phyloP scores from a whole-genome alignment of 2,113 vertebrate species.

The Baryphthengus martii region DNA sequence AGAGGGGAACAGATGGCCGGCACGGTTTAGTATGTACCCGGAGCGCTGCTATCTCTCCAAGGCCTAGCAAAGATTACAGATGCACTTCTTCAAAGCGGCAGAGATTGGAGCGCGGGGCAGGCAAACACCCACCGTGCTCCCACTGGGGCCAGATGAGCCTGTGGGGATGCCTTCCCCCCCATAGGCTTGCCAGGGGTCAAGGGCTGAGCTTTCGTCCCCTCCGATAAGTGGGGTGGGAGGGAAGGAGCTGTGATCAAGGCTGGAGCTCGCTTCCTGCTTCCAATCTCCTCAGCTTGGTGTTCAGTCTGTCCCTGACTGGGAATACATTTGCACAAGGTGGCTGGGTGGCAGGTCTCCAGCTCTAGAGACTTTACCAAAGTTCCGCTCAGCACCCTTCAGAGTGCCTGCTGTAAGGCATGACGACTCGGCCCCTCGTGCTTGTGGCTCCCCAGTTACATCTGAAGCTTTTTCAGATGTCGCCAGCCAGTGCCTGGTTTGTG shows the following conservation, averaged over 20 bases:
- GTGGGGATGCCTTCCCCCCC: background rate
- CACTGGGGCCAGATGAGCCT: background rate
- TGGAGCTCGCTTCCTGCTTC: background rate
- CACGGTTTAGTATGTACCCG: background rate
- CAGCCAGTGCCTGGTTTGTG: background rate
- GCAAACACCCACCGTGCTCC: background rate
- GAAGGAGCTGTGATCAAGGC: background rate
- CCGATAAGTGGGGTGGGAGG: background rate
- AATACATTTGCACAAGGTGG: background rate
- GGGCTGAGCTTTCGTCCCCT: slow-evolving; percentile 20
- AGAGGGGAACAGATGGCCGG: background rate
- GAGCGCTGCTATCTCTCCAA: slow-evolving; percentile 32
- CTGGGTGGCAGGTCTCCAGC: background rate
- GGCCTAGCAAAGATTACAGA: slow-evolving; percentile 34
- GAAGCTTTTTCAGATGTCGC: accelerated
- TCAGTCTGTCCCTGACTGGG: background rate
- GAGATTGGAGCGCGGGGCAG: background rate
- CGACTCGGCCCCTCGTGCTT: background rate
- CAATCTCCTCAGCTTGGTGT: background rate
- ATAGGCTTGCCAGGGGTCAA: slow-evolving; percentile 30
- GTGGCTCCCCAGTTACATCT: background rate
- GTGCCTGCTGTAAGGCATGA: background rate
- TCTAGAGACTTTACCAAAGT: background rate
- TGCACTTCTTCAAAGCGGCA: background rate
- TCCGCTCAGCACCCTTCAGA: background rate